phyloP scores from a whole-genome alignment of 2,797 vertebrate genomes.

The Carapus acus region DNA sequence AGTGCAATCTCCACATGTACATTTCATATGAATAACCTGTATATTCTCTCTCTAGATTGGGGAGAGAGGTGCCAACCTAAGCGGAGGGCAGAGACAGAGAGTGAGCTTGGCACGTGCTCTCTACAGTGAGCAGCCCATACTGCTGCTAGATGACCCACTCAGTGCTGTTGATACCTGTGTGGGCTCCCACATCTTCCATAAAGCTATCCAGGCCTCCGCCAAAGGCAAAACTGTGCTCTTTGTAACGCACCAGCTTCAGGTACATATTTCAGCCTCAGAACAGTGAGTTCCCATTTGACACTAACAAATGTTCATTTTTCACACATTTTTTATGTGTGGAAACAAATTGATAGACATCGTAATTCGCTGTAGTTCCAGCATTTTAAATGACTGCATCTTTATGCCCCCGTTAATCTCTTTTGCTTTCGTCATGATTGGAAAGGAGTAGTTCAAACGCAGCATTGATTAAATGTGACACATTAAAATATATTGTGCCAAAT shows the following conservation, averaged over 20 bases:
- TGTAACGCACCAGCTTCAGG: conserved; percentile 83
- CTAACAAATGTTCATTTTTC: neutral
- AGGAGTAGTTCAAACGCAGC: neutral
- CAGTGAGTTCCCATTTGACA: neutral
- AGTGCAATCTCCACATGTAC: neutral
- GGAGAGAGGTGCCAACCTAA: conserved; percentile 78
- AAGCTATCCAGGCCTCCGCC: conserved; percentile 64
- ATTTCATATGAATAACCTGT: neutral
- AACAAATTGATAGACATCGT: neutral
- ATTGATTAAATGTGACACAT: neutral
- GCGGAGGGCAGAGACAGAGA: conserved; percentile 80
- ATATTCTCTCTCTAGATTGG: conserved; percentile 68
- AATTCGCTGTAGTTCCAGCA: neutral
- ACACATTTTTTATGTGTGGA: neutral
- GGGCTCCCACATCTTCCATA: conserved; percentile 72
- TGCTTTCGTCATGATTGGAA: neutral
- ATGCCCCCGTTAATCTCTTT: neutral
- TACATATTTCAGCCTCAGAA: conserved; percentile 28
- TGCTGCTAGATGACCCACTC: conserved; percentile 81
- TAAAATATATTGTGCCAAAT: conserved; percentile 6
- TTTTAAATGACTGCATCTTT: neutral
- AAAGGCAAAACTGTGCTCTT: conserved; percentile 75
- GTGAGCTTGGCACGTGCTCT: conserved; percentile 80
- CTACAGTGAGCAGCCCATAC: conserved; percentile 74
- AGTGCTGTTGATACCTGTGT: conserved; percentile 79